Evolutionary conservation across 2,888 invertebrate genomes (phyloP), one percentile per base, ranked within the genome.

Genomic region (Apoda limacodes): DNA sequence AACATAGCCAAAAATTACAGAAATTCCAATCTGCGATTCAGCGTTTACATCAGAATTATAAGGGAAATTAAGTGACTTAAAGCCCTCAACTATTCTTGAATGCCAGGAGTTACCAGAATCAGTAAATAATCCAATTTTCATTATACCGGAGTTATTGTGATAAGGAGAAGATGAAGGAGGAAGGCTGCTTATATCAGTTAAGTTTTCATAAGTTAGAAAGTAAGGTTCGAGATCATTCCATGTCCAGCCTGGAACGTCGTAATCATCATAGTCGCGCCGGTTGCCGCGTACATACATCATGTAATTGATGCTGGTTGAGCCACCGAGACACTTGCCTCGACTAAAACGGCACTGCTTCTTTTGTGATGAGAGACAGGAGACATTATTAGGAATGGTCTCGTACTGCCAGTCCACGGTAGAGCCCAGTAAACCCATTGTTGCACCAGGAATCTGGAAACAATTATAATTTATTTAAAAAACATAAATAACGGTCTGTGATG

Each of bases 211-310:
- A 9, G 51, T 51, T 0, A 71, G 44, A 28, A 71, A 67, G 37
- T 66, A 70, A 0, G 70, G 69, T 34, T 53, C 34, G n/a, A 69
- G 38, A 70, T 41, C n/a, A n/a, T n/a, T n/a, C n/a, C n/a, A n/a
- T n/a, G n/a, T n/a, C n/a, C n/a, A n/a, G n/a, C n/a, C n/a, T n/a
- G n/a, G n/a, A n/a, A n/a, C n/a, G n/a, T n/a, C n/a, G n/a, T n/a
- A n/a, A n/a, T n/a, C n/a, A n/a, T n/a, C n/a, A n/a, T n/a, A n/a
- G n/a, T n/a, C n/a, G n/a, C n/a, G n/a, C n/a, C n/a, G n/a, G n/a
- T n/a, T n/a, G n/a, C n/a, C n/a, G n/a, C n/a, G n/a, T n/a, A n/a
- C n/a, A n/a, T n/a, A n/a, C n/a, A n/a, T n/a, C 70, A 74, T 68
- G 45, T 59, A 57, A 49, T 74, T 74, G 42, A 64, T n/a, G n/a